Percentiles rank a stretch among this genome's conserved stretches.
Evolutionary conservation across 1,140 invertebrate species (phyloP).

Genomic region (Drosophila bocki): DNA sequence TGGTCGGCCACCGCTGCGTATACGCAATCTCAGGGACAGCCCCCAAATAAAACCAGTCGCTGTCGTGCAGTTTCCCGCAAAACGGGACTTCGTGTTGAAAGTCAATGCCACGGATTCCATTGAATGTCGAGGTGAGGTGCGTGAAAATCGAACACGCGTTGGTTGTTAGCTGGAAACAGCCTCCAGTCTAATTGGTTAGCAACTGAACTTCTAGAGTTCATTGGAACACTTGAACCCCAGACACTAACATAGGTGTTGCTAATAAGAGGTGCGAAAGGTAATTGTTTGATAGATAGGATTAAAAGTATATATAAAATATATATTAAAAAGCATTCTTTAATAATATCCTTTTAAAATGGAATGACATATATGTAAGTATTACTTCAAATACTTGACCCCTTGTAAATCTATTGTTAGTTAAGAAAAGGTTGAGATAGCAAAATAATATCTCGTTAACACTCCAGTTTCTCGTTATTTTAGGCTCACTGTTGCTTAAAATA

Average conservation of each 20-base stretch:
- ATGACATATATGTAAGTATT: no score
- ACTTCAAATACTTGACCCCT: no score
- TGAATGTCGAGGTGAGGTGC: conserved; percentile 36
- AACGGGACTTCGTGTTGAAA: conserved; percentile 42
- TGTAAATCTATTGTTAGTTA: background rate
- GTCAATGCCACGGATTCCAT: conserved; percentile 40
- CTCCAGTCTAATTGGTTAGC: conserved; percentile 15
- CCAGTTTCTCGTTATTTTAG: background rate
- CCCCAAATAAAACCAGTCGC: conserved; percentile 63
- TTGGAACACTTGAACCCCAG: background rate
- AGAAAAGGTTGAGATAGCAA: background rate
- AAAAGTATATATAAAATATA: no score
- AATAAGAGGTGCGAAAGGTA: background rate
- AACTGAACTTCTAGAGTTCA: conserved; percentile 13
- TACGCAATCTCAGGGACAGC: conserved; percentile 62
- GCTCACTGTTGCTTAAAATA: background rate
- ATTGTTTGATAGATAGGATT: background rate
- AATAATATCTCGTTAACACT: background rate
- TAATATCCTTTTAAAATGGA: no score
- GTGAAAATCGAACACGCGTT: conserved; percentile 32
- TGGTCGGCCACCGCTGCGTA: conserved; percentile 56
- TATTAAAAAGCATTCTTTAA: no score
- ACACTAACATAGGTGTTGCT: background rate
- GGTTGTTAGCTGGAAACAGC: conserved; percentile 10
- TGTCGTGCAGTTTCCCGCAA: conserved; percentile 38